Percentiles rank a stretch among this genome's conserved stretches.
Conservation (phyloP, 2,797 vertebrate genomes). For the Sarcophilus harrisii region DNA sequence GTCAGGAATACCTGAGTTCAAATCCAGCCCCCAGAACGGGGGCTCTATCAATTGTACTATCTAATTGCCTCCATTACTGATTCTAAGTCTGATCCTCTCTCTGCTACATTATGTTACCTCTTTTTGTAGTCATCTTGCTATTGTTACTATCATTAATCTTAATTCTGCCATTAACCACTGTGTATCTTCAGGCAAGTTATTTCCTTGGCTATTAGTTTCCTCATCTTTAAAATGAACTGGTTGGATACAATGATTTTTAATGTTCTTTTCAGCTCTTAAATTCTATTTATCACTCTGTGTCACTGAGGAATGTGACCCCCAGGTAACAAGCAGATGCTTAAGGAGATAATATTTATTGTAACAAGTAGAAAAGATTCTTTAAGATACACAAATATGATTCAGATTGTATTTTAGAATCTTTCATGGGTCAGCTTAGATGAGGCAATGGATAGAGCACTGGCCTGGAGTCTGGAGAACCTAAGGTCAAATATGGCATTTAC, state of each 20-base stretch:
- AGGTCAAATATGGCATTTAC: no score
- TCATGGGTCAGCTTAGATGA: background rate
- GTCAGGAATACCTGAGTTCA: no score
- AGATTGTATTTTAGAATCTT: background rate
- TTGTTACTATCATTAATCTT: background rate
- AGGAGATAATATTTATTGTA: background rate
- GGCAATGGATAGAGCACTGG: no score
- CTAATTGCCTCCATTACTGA: background rate
- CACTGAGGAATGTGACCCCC: background rate
- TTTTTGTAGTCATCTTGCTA: background rate
- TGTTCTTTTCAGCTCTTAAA: background rate
- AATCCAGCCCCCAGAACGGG: no score
- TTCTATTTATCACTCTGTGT: background rate
- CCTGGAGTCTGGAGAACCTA: no score
- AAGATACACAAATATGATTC: background rate
- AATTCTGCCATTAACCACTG: background rate
- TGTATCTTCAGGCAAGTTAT: background rate
- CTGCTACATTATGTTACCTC: background rate
- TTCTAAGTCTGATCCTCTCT: background rate
- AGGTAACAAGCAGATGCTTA: background rate
- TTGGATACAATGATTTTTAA: background rate
- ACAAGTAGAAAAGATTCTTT: background rate
- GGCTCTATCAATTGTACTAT: no score
- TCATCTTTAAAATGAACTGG: background rate
- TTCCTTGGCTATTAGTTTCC: background rate